Conservation (phyloP, 2,797 vertebrate genomes). For the Borostomias antarcticus region DNA sequence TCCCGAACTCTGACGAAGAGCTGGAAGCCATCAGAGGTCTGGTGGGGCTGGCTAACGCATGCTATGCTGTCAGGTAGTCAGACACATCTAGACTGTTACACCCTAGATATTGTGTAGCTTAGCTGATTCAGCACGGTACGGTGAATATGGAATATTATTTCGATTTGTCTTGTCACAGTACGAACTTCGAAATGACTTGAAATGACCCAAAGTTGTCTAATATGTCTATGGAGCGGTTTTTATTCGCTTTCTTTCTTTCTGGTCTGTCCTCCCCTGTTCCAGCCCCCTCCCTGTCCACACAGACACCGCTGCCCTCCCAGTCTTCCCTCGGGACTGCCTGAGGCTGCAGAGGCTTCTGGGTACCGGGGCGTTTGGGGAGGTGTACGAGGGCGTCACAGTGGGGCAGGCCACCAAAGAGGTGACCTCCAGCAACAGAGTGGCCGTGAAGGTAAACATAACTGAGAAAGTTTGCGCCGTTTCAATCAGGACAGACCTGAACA, state of each 20-base stretch:
- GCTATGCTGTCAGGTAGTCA: constrained; percentile 64
- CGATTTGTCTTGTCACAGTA: too few relatives aligned
- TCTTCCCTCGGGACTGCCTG: constrained; percentile 73
- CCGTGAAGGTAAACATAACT: constrained; percentile 73
- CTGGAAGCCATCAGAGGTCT: constrained; percentile 58
- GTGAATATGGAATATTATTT: too few relatives aligned
- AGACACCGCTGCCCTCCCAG: constrained; percentile 72
- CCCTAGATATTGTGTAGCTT: too few relatives aligned
- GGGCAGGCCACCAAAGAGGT: constrained; percentile 58
- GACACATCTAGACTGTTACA: not conserved
- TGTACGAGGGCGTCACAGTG: constrained; percentile 73
- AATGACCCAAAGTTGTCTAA: too few relatives aligned
- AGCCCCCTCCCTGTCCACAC: constrained; percentile 71
- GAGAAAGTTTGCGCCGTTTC: too few relatives aligned
- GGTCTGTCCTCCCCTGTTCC: constrained; percentile 20
- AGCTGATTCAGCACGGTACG: too few relatives aligned
- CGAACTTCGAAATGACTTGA: too few relatives aligned
- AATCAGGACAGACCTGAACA: too few relatives aligned
- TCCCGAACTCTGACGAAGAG: constrained; percentile 62
- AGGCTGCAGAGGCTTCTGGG: constrained; percentile 73
- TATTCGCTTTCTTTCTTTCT: too few relatives aligned
- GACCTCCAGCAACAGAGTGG: constrained; percentile 71
- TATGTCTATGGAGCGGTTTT: too few relatives aligned
- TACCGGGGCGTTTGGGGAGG: constrained; percentile 80
- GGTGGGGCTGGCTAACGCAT: constrained; percentile 68